Base-by-base conservation (phyloP, 2,797 vertebrate species). In the Pampus argenteus region DNA sequence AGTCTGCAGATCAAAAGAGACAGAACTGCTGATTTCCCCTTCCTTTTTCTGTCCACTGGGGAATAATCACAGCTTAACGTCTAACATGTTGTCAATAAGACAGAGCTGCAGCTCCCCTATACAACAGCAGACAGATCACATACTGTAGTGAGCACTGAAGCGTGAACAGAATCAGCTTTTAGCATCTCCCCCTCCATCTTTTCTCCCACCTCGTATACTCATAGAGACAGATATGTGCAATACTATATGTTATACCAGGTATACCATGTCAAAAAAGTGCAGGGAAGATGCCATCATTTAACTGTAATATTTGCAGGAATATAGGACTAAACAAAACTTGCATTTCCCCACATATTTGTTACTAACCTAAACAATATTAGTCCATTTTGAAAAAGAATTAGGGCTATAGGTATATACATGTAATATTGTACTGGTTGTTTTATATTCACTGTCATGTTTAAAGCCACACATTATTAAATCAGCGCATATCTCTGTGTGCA, bases 21-120 rank as follows among this genome's bases (percentile, higher is more conserved):
- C 62, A 60, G 73, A 52, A 71, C 52, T 68, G 67, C 85, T 88
- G 83, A 89, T 91, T 90, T 86, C 76, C 84, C 55, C 36, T 78
- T 86, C 67, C 78, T 74, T 74, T 71, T 65, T 67, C 42, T 69
- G 72, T 81, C 82, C 71, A 59, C 63, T 57, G 74, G 76, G 65
- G 80, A 91, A 84, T 86, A 85, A 89, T 89, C 85, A 80, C 74
- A 66, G 81, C 40, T 87, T 76, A 79, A 76, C 81, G 88, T 91
- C 89, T 83, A 92, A 86, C 86, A 89, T 77, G 86, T 79, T 88
- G 89, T 87, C 91, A 90, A 88, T 94, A 92, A 83, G 79, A 82
- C 71, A 75, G 83, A 88, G 73, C 78, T 74, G 75, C 71, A 83
- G 77, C 66, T 63, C 55, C 82, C 56, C 66, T 73, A 71, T 73